A percentile compares a stretch with the other conserved stretches of the same genome.
Conservation (phyloP, 2,888 invertebrate genomes). For the Trachelus stipa region DNA sequence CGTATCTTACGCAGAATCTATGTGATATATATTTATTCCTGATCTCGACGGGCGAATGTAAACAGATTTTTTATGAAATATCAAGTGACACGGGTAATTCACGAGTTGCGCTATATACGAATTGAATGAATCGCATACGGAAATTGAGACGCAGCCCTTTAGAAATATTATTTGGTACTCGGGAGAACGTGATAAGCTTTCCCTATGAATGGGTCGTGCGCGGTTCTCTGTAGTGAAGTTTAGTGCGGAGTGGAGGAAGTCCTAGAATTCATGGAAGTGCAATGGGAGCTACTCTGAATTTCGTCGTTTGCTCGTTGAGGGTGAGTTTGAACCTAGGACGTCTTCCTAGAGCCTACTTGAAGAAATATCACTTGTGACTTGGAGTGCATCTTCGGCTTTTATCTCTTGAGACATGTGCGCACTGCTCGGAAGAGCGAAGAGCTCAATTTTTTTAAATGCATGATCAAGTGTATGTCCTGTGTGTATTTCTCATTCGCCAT, state of each 20-base stretch:
- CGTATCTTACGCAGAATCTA: conserved; percentile 52
- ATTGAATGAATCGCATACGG: conserved; percentile 26
- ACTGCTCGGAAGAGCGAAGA: neutral
- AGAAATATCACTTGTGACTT: conserved; percentile 11
- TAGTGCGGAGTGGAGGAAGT: no score
- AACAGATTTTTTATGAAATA: conserved; percentile 53
- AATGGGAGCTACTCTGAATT: conserved; percentile 39
- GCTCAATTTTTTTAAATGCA: neutral
- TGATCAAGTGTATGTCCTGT: neutral
- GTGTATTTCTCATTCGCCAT: conserved; percentile 30
- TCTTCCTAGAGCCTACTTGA: conserved; percentile 9
- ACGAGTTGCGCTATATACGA: conserved; percentile 35
- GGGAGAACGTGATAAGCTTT: no score
- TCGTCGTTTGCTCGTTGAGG: conserved; percentile 32
- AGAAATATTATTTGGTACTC: no score
- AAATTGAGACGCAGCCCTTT: neutral
- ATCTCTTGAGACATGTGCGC: neutral
- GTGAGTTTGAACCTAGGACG: conserved; percentile 21
- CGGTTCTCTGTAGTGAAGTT: neutral
- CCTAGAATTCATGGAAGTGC: conserved; percentile 37
- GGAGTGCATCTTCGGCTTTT: conserved; percentile 19
- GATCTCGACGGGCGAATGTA: conserved; percentile 49
- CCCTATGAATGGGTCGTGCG: neutral
- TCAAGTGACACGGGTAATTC: conserved; percentile 48
- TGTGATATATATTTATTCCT: conserved; percentile 40